Evolutionary conservation across 2,797 vertebrate species (phyloP), one percentile per base, ranked within the genome.

Genomic region (Coreius guichenoti): DNA sequence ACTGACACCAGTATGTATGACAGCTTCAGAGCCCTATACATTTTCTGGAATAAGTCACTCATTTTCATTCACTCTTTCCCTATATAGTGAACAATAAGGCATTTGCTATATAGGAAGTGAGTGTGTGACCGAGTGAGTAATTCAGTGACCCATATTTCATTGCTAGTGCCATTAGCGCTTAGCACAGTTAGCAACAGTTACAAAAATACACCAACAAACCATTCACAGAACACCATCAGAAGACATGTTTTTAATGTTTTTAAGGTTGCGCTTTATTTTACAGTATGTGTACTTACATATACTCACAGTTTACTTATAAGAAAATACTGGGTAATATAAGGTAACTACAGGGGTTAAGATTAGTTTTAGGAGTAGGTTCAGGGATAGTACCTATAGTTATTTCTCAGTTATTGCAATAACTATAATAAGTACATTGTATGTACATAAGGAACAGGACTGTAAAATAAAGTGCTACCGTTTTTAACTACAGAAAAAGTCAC

Each of bases 161-260:
- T 12, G 11, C 26, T 65, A 21, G 45, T 29, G 29, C 3, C n/a
- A 61, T 69, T 83, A 49, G 58, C n/a, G 72, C 61, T 84, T 67
- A 68, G 86, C 54, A 31, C 45, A 68, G 73, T 82, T 70, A 87
- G 77, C 81, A 84, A 69, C 77, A 75, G 86, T 84, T 85, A 75
- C 88, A 74, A 80, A 83, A 77, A 61, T 82, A 72, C 33, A 58
- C 16, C n/a, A 69, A 72, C 5, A 8, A n/a, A 29, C 9, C 8
- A 9, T 45, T 23, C 23, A 54, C 65, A 81, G 63, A 67, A 80
- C 19, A 29, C 26, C 26, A 49, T 80, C 26, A 80, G 26, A 31
- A 7, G 26, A 17, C 29, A 39, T 21, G 7, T 1, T 45, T n/a
- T 49, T 8, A 4, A 31, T 43, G 3, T 36, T 49, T 47, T 49